Conservation (phyloP, 2,113 vertebrate species). For the Kobus ellipsiprymnus region DNA sequence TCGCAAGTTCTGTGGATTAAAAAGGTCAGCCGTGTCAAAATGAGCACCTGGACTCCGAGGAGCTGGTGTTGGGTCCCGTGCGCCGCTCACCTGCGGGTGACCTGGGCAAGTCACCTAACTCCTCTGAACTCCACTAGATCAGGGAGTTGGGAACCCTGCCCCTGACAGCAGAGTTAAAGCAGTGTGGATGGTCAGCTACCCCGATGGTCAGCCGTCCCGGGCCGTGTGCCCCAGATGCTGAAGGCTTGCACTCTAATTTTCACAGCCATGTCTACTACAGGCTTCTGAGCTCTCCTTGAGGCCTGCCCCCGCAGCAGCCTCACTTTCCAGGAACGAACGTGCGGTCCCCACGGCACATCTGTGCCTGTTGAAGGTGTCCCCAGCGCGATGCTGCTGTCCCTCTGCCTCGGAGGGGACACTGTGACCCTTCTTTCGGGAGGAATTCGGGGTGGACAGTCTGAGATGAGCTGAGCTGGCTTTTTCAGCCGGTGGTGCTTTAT, state of each 20-base stretch:
- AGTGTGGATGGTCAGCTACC: rapidly evolving
- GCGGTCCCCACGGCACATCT: background rate
- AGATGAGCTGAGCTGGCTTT: background rate
- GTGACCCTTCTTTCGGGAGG: background rate
- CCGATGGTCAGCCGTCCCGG: rapidly evolving
- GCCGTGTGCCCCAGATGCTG: rapidly evolving
- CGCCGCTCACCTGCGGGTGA: rapidly evolving
- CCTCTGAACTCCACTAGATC: background rate
- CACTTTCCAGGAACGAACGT: too few species aligned
- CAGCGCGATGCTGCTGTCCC: background rate
- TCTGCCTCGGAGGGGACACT: rapidly evolving
- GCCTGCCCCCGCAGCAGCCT: background rate
- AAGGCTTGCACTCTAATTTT: rapidly evolving
- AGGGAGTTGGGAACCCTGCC: background rate
- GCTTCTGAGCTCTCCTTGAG: rapidly evolving
- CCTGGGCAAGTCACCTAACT: background rate
- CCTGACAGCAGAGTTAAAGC: background rate
- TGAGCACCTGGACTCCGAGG: background rate
- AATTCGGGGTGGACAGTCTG: background rate
- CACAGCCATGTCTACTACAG: rapidly evolving
- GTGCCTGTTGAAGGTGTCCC: background rate
- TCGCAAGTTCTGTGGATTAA: rapidly evolving
- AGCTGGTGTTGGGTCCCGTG: rapidly evolving
- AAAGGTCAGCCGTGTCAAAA: background rate
- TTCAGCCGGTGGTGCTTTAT: background rate